Percentiles rank a stretch among this genome's conserved stretches.
phyloP scores from a whole-genome alignment of 2,113 vertebrate genomes.

The Alethe castanea region DNA sequence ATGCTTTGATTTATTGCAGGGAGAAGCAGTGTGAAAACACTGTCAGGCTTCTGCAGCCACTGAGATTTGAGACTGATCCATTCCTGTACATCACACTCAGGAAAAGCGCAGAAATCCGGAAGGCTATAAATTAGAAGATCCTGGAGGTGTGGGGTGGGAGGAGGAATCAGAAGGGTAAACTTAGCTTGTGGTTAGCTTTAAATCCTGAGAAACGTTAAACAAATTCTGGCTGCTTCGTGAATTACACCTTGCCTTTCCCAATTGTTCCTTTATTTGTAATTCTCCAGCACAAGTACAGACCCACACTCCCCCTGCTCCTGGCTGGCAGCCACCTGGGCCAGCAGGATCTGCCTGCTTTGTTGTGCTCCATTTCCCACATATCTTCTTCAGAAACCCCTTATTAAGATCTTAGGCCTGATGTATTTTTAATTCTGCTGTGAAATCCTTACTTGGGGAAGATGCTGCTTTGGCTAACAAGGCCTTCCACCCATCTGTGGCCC shows the following conservation, averaged over 20 bases:
- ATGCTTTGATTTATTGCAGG: slow-evolving; percentile 51
- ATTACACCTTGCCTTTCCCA: background rate
- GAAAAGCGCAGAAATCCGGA: slow-evolving; percentile 28
- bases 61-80: slow-evolving; percentile 5
- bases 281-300: background rate
- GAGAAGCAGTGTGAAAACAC: slow-evolving; percentile 49
- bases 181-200: background rate
- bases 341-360: background rate
- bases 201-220: background rate
- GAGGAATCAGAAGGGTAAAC: background rate
- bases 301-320: background rate
- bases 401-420: background rate
- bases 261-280: background rate
- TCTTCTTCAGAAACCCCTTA: background rate
- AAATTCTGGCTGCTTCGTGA: background rate
- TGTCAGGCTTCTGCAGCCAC: slow-evolving; percentile 50
- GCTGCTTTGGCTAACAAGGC: background rate
- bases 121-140: slow-evolving; percentile 47
- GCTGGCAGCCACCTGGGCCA: background rate
- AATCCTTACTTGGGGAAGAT: background rate
- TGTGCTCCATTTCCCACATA: background rate
- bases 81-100: background rate
- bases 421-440: background rate
- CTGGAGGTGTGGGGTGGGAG: background rate
- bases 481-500: background rate